Percentiles rank a stretch among this genome's conserved stretches.
Conservation (phyloP, 2,113 vertebrate species). For the Todiramphus saurophagus region DNA sequence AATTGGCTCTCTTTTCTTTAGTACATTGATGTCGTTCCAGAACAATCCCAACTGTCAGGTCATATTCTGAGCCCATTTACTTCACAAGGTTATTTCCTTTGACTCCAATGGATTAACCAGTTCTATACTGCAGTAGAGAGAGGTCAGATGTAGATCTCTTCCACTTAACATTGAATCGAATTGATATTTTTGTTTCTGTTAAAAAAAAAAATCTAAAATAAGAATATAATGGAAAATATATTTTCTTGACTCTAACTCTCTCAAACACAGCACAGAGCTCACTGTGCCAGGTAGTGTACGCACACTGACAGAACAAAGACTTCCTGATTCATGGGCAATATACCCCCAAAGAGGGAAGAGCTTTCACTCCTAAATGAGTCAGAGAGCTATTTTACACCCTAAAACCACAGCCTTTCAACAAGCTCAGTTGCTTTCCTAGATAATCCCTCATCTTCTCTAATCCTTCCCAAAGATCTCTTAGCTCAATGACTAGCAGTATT, state of each 20-base stretch:
- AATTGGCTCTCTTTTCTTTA: slow-evolving; percentile 13
- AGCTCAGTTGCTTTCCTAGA: neutral
- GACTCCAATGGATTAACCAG: neutral
- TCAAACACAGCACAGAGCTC: neutral
- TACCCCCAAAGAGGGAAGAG: neutral
- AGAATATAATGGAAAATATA: neutral
- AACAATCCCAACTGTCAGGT: slow-evolving; percentile 1
- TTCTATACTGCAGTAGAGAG: neutral
- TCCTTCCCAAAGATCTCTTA: slow-evolving; percentile 2
- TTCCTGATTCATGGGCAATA: neutral
- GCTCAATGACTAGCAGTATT: neutral
- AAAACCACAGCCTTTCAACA: neutral
- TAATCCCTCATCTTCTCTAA: slow-evolving; percentile 42
- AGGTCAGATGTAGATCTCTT: neutral
- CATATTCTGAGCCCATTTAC: slow-evolving; percentile 39
- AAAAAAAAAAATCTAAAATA: neutral
- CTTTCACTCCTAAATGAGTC: neutral
- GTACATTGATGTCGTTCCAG: slow-evolving; percentile 1
- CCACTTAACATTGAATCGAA: neutral
- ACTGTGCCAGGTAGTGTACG: neutral
- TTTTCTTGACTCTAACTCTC: neutral
- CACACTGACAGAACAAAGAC: neutral
- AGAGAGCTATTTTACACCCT: neutral
- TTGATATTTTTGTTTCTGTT: neutral
- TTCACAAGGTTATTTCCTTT: slow-evolving; percentile 39